These are phyloP conservation scores for Portevinia maculata DNA, from an alignment of 2,888 invertebrate genomes.

Conservation along the genomic window DNA sequence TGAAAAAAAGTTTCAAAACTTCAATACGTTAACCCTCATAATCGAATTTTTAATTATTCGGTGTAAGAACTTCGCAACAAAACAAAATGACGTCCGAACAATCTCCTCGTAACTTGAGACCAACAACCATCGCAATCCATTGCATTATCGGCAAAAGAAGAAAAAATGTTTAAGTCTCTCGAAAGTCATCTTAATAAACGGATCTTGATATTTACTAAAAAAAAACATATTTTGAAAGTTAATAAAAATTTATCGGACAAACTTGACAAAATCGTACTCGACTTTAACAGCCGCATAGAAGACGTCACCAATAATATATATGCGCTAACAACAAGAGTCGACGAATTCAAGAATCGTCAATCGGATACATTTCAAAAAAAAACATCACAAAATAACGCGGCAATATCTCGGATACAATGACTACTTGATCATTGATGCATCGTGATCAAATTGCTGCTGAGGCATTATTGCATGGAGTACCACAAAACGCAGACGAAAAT, in stretches of 20 bases:
- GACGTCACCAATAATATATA: not conserved
- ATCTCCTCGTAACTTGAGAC: not conserved
- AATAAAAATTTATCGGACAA: constrained; percentile 1
- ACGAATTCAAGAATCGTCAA: not conserved
- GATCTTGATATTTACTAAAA: not conserved
- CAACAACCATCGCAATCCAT: not conserved
- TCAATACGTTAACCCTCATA: too few relatives aligned
- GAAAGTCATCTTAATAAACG: not conserved
- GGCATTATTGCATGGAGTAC: not conserved
- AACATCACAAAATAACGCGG: not conserved
- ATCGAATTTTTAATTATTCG: not conserved
- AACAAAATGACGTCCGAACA: not conserved
- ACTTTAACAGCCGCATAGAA: constrained; percentile 1
- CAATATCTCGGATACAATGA: not conserved
- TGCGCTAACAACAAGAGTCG: not conserved
- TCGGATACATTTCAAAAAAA: not conserved
- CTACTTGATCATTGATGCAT: not conserved
- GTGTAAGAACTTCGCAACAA: not conserved
- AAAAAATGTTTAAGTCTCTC: not conserved
- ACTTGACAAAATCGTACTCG: not conserved
- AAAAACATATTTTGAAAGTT: not conserved
- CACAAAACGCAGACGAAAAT: not conserved
- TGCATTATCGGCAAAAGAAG: not conserved
- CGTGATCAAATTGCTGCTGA: constrained; percentile 4
- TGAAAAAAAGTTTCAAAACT: too few relatives aligned